Conservation (phyloP, 2,113 vertebrate species). For the Spea bombifrons region DNA sequence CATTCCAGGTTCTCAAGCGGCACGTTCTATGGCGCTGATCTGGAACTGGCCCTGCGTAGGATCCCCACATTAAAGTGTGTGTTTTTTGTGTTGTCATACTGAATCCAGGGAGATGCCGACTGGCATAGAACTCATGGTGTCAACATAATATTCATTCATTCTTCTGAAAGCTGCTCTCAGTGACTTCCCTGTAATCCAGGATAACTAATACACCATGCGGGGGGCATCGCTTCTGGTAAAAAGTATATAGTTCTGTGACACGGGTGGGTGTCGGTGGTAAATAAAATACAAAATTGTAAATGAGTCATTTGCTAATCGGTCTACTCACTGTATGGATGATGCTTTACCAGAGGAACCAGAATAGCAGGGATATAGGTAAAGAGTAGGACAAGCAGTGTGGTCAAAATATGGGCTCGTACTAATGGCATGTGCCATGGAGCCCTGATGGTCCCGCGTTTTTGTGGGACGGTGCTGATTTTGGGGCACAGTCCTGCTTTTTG, state of each 20-base stretch:
- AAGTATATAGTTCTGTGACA: neutral
- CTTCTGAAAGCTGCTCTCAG: neutral
- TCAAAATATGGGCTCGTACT: too few relatives aligned
- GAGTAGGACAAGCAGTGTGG: too few relatives aligned
- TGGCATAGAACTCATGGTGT: slow-evolving; percentile 9
- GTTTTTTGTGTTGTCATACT: slow-evolving; percentile 12
- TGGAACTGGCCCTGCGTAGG: neutral
- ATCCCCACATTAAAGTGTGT: neutral
- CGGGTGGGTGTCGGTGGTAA: neutral
- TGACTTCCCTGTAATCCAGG: slow-evolving; percentile 16
- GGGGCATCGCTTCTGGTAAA: neutral
- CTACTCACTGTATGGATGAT: too few relatives aligned
- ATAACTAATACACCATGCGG: slow-evolving; percentile 8
- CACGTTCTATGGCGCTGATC: neutral
- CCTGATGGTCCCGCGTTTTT: too few relatives aligned
- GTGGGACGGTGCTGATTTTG: too few relatives aligned
- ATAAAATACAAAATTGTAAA: too few relatives aligned
- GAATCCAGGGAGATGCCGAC: neutral
- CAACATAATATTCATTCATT: slow-evolving; percentile 12
- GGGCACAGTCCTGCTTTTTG: too few relatives aligned
- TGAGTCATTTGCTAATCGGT: too few relatives aligned
- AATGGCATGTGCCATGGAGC: too few relatives aligned
- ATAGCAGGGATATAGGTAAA: too few relatives aligned
- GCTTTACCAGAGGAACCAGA: too few relatives aligned
- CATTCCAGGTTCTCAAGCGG: too few relatives aligned